These are phyloP conservation scores for Leptarthrus brevirostris DNA, from an alignment of 2,888 invertebrate genomes.

Conservation along the genomic window DNA sequence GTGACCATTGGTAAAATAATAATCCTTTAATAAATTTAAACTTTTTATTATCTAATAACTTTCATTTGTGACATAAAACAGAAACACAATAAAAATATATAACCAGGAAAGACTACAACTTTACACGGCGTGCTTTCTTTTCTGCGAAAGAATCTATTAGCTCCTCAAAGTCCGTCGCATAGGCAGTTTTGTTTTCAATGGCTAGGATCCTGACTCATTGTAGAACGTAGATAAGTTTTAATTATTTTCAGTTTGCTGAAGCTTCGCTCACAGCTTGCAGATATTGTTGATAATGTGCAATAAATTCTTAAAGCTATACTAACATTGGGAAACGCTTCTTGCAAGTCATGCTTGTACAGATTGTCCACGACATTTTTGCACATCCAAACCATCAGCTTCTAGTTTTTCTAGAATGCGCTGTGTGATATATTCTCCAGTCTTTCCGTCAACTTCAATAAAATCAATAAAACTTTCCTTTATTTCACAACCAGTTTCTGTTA, in stretches of 20 bases:
- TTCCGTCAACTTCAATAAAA: too few relatives aligned
- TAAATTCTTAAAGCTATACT: constrained; percentile 20
- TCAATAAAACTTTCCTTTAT: too few relatives aligned
- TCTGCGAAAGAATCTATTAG: constrained; percentile 10
- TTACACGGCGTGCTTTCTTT: constrained; percentile 1
- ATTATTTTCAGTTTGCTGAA: constrained; percentile 23
- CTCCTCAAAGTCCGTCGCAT: neutral
- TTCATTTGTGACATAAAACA: too few relatives aligned
- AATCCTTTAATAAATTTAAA: too few relatives aligned
- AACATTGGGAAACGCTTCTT: constrained; percentile 25
- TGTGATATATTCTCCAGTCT: constrained; percentile 13
- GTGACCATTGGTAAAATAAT: too few relatives aligned
- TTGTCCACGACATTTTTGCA: constrained; percentile 20
- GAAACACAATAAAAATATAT: too few relatives aligned
- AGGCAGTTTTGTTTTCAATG: neutral
- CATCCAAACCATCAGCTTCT: too few relatives aligned
- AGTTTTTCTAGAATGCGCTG: too few relatives aligned
- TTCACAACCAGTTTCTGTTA: too few relatives aligned
- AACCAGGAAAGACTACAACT: too few relatives aligned
- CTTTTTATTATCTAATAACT: too few relatives aligned
- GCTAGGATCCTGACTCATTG: constrained; percentile 9
- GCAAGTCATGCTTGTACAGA: constrained; percentile 10
- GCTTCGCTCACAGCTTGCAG: constrained; percentile 20
- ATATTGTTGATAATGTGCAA: constrained; percentile 3
- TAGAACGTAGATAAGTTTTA: constrained; percentile 8